Base-by-base conservation (phyloP, 1,140 invertebrate genomes). In the Plutomurus gul region DNA sequence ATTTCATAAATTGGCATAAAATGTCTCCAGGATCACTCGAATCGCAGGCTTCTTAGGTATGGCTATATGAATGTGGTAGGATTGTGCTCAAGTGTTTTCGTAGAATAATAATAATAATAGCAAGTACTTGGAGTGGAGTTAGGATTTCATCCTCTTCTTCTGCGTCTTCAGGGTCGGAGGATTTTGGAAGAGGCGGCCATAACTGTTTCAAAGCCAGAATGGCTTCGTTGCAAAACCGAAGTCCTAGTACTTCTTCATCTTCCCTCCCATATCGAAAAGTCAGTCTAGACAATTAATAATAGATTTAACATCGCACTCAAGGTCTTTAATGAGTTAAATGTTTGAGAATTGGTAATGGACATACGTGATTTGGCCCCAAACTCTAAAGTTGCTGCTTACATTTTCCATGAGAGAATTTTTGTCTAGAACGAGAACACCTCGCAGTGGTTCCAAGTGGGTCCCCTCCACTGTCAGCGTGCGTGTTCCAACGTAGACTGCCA, bases 241-340 rank as follows among this genome's bases (percentile, higher is more conserved):
- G 87, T 0, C 95, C 95, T 93, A 96, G 95, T 13, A 96, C 94
- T 86, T 96, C 94, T 85, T 96, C 94, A 85, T 96, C 94, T 87
- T 96, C 95, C 40, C 95, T 88, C 0, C 95, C 94, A 84, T 96
- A 96, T 74, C 95, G 92, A 86, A 95, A 96, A 30, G 93, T 95
- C 75, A 95, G 86, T n/a, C n/a, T n/a, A n/a, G n/a, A n/a, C n/a
- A n/a, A n/a, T n/a, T n/a, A n/a, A n/a, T n/a, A n/a, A n/a, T n/a
- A n/a, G n/a, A n/a, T n/a, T n/a, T n/a, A n/a, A n/a, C n/a, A n/a
- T n/a, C n/a, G n/a, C n/a, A n/a, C n/a, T n/a, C n/a, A n/a, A n/a
- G n/a, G n/a, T n/a, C n/a, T n/a, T n/a, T n/a, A n/a, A n/a, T n/a
- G n/a, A n/a, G n/a, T n/a, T n/a, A n/a, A n/a, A n/a, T n/a, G n/a